Base-by-base conservation (phyloP, 1,140 invertebrate species). In the Triops cancriformis region DNA sequence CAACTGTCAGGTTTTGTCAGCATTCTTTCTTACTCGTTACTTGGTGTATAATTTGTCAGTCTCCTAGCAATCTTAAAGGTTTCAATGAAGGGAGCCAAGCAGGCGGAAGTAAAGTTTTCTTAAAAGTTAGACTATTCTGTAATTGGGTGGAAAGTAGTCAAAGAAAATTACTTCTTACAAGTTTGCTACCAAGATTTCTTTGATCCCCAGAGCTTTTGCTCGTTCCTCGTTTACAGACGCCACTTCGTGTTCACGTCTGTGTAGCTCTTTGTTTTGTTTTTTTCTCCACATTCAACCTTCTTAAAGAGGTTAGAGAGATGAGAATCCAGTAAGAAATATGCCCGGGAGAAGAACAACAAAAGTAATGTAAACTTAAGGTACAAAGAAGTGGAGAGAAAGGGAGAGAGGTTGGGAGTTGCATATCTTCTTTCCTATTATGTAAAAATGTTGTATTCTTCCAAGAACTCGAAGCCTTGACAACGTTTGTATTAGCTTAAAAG, bases 81-180 rank as follows among this genome's bases (percentile, higher is more conserved):
- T 64, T 64, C 51, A 64, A 64, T 64, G n/a, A 64, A 64, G 51
- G 14, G 23, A 23, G 7, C 51, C 14, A 64, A 64, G 14, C 14
- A 64, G 23, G 14, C 23, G 23, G 51, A 64, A 64, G 23, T 23
- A 64, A 64, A 64, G 51, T 64, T 64, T 64, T n/a, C 18, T 23
- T 10, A n/a, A 23, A 9, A 64, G 51, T 64, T 64, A 64, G n/a
- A 23, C 18, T n/a, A 64, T 64, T 23, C 51, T 64, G 51, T 64
- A 64, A 64, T 64, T 64, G 51, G 51, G 51, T 64, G 51, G 51
- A 64, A 64, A 64, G 51, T 64, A 64, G 51, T 64, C n/a, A 64
- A 64, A 64, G 51, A 64, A 45, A 64, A 64, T n/a, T 0, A 64
- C 51, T 64, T 64, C 51, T 64, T 64, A 23, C 51, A 64, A 64